phyloP scores from a whole-genome alignment of 2,888 invertebrate genomes.

The Malacosoma neustria region DNA sequence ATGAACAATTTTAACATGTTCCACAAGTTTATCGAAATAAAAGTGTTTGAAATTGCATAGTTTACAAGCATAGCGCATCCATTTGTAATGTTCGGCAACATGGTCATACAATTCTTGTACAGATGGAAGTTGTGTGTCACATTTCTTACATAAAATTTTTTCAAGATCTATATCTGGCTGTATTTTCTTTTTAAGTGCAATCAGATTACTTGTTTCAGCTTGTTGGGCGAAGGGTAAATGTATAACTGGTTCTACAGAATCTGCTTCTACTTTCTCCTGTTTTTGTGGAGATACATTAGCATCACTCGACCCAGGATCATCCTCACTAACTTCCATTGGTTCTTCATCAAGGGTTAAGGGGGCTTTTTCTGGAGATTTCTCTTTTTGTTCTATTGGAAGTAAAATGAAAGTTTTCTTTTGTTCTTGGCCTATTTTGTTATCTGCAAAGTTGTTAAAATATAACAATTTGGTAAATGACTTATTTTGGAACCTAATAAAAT shows the following conservation, averaged over 20 bases:
- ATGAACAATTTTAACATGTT: constrained; percentile 78
- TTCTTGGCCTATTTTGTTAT: constrained; percentile 22
- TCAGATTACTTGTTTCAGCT: constrained; percentile 51
- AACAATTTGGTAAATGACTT: too few species aligned
- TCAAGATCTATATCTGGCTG: constrained; percentile 48
- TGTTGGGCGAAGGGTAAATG: constrained; percentile 48
- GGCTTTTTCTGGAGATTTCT: constrained; percentile 7
- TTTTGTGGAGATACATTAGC: constrained; percentile 29
- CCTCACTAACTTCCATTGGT: constrained; percentile 26
- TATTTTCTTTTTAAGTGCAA: constrained; percentile 47
- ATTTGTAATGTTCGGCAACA: constrained; percentile 79
- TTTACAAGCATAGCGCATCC: constrained; percentile 84
- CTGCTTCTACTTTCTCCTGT: constrained; percentile 2
- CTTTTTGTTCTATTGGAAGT: constrained; percentile 13
- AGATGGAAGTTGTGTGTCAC: constrained; percentile 60
- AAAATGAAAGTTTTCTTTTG: constrained; percentile 6
- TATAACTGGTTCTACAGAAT: constrained; percentile 17
- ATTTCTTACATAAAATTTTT: constrained; percentile 67
- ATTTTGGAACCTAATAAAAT: too few species aligned
- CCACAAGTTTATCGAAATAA: constrained; percentile 77
- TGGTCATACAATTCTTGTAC: constrained; percentile 74
- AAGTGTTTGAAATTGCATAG: constrained; percentile 82
- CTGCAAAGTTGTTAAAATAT: constrained; percentile 20
- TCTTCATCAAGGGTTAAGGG: constrained; percentile 17
- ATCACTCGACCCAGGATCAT: constrained; percentile 25